phyloP scores from a whole-genome alignment of 1,140 invertebrate genomes.

The Drosophila rufa region DNA sequence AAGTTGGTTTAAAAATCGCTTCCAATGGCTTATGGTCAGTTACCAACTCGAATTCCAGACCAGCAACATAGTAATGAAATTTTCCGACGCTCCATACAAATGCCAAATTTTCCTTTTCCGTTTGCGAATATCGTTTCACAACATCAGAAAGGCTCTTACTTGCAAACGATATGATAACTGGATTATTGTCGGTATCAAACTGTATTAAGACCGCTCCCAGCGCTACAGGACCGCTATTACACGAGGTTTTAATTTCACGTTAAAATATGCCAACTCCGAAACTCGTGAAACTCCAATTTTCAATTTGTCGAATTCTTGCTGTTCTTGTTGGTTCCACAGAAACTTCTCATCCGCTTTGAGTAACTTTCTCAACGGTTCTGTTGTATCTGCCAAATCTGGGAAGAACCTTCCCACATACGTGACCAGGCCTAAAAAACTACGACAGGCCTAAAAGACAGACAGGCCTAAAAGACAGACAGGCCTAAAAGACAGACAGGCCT shows the following conservation, averaged over 20 bases:
- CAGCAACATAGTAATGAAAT: too few relatives aligned
- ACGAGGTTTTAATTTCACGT: not conserved
- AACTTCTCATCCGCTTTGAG: too few relatives aligned
- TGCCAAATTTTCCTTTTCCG: constrained; percentile 7
- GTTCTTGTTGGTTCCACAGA: not conserved
- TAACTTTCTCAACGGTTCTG: too few relatives aligned
- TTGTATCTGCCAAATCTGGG: not conserved
- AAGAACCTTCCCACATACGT: not conserved
- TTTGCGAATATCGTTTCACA: too few relatives aligned
- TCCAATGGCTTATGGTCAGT: too few relatives aligned
- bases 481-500: too few relatives aligned
- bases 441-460: too few relatives aligned
- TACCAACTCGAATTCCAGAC: too few relatives aligned
- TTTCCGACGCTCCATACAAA: too few relatives aligned
- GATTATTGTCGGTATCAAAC: not conserved
- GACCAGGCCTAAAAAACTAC: too few relatives aligned
- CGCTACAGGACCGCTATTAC: not conserved
- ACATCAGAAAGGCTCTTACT: constrained; percentile 7
- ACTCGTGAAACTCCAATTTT: constrained; percentile 4
- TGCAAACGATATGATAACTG: not conserved
- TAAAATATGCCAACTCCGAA: not conserved
- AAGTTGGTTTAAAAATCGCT: too few relatives aligned
- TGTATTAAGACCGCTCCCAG: constrained; percentile 1
- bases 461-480: too few relatives aligned
- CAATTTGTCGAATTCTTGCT: constrained; percentile 6